Conservation (phyloP, 2,888 invertebrate genomes). For the Caenorhabditis sp. region DNA sequence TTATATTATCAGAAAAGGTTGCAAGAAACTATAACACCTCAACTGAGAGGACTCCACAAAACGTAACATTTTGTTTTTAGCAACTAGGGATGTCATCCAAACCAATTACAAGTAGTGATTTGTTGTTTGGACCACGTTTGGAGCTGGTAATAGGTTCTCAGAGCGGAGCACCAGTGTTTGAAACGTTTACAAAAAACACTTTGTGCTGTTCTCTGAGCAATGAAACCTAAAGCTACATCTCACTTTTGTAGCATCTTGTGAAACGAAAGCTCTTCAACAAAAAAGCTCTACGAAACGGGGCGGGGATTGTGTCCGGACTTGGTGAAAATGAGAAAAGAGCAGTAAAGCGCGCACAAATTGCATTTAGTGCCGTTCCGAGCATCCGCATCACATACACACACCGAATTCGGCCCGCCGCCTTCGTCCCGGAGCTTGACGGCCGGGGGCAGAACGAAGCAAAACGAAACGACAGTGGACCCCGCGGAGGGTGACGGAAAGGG, state of each 20-base stretch:
- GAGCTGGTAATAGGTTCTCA: no score
- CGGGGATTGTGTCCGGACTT: constrained; percentile 1
- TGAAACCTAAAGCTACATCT: constrained; percentile 37
- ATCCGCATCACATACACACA: constrained; percentile 59
- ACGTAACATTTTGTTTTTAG: no score
- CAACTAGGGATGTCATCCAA: background rate
- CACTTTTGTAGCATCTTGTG: constrained; percentile 15
- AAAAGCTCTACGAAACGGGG: constrained; percentile 1
- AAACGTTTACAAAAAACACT: background rate
- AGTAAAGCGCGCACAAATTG: constrained; percentile 58
- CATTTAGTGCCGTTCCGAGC: constrained; percentile 60
- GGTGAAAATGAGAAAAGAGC: constrained; percentile 57
- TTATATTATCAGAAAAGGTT: constrained; percentile 28
- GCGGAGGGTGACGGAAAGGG: constrained; percentile 46
- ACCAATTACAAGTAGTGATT: constrained; percentile 46
- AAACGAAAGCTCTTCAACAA: background rate
- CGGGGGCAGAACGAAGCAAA: constrained; percentile 23
- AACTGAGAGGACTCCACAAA: no score
- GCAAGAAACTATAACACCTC: no score
- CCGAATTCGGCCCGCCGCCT: constrained; percentile 25
- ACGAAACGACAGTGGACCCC: constrained; percentile 27
- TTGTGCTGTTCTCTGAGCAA: background rate
- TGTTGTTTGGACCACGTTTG: constrained; percentile 30
- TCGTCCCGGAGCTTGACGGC: background rate
- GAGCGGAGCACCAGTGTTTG: background rate